Evolutionary conservation across 2,113 vertebrate genomes (phyloP), one percentile per base, ranked within the genome.

Genomic region (Osmerus mordax): DNA sequence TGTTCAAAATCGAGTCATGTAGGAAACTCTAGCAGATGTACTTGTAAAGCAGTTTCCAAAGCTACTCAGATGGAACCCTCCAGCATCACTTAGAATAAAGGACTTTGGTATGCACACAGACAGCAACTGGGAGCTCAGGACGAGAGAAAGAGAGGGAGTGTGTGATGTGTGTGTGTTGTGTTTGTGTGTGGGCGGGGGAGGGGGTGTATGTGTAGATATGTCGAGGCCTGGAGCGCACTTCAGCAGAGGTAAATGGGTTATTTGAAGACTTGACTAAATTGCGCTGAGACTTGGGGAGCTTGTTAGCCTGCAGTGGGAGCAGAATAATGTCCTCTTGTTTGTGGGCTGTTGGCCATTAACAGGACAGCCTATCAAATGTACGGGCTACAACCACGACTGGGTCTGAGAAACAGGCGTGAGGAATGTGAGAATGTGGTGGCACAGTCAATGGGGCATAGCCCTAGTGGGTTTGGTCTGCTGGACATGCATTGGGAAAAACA

Each of bases 241-340:
- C 67, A 75, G 78, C 70, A 41, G 51, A 77, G 84, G 79, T 87
- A 85, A 88, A 77, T 28, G 60, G 69, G 78, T 87, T 87, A 85
- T 84, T 82, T 32, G 4, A 51, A 80, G 76, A 70, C 74, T 72
- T 77, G 70, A 73, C 74, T 84, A 88, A 87, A 90, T 90, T 90
- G 88, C 72, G 0, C 58, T 72, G 89, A 89, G 88, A 88, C 88
- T 81, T 56, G 1, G 88, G 86, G 86, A 89, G 79, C 84, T 82
- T 79, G 81, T 88, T 88, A 84, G 75, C 80, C 71, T 70, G 59
- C 73, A 73, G 78, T 80, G 63, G 58, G 41, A 11, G 16, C 78
- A 80, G 84, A 88, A 85, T 67, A 88, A 85, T 86, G 85, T 78
- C 54, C 78, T 79, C 79, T 76, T 78, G 81, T 64, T 80, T 62